These are phyloP conservation scores for Coptodon rendalli DNA, from an alignment of 2,113 vertebrate species.

Conservation along the genomic window DNA sequence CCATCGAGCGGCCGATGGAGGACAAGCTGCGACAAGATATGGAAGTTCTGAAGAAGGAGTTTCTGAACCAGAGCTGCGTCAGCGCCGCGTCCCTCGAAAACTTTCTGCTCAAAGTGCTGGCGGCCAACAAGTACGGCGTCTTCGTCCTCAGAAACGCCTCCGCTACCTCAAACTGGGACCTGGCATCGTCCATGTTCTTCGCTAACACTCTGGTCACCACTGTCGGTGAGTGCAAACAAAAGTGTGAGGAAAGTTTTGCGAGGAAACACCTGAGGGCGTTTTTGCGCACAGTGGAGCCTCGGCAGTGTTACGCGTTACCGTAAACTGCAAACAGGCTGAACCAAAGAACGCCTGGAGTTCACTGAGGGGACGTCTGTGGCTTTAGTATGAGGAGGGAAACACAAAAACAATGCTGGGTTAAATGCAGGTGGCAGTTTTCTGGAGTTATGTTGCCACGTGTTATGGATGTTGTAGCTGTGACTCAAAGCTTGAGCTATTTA, in stretches of 20 bases:
- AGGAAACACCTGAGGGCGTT: background rate
- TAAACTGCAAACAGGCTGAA: background rate
- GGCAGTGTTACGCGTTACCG: background rate
- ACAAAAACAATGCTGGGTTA: background rate
- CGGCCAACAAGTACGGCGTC: slow-evolving; percentile 79
- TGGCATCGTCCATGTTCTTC: slow-evolving; percentile 85
- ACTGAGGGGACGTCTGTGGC: rapidly evolving
- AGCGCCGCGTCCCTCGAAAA: slow-evolving; percentile 69
- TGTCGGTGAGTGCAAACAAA: slow-evolving; percentile 74
- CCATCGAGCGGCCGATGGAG: slow-evolving; percentile 82
- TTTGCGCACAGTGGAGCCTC: background rate
- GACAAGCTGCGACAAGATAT: slow-evolving; percentile 71
- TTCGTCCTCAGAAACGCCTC: slow-evolving; percentile 70
- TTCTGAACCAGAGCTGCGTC: slow-evolving; percentile 79
- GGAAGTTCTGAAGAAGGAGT: slow-evolving; percentile 64
- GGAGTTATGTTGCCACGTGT: background rate
- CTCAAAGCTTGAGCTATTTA: background rate
- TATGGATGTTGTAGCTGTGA: background rate
- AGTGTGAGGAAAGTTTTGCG: background rate
- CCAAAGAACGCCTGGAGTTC: background rate
- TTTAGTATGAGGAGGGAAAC: background rate
- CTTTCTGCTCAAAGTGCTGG: slow-evolving; percentile 73
- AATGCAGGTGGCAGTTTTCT: background rate
- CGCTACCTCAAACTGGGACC: slow-evolving; percentile 72
- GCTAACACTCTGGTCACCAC: slow-evolving; percentile 88